These are phyloP conservation scores for Petrocephalus sullivani DNA, from an alignment of 2,797 vertebrate genomes.

Conservation along the genomic window DNA sequence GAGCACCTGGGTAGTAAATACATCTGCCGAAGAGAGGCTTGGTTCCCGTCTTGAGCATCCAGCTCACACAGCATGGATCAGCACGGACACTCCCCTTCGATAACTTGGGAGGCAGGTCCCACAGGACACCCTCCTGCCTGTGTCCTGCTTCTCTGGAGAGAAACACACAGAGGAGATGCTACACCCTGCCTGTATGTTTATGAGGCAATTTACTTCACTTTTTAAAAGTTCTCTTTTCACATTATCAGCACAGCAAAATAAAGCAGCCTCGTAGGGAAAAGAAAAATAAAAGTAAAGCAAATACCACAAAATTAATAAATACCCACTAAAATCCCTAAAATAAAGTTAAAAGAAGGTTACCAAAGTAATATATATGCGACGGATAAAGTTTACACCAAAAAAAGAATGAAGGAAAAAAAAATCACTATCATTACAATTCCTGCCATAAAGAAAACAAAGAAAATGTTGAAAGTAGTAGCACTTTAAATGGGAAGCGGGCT, in stretches of 20 bases:
- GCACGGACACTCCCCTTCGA: neutral
- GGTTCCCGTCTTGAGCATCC: neutral
- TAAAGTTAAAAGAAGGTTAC: neutral
- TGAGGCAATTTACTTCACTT: slow-evolving; percentile 3
- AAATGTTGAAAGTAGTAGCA: slow-evolving; percentile 1
- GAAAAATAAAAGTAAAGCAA: neutral
- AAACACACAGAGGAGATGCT: neutral
- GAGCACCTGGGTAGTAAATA: neutral
- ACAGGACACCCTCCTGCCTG: neutral
- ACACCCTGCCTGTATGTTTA: slow-evolving; percentile 4
- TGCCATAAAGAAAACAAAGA: slow-evolving; percentile 6
- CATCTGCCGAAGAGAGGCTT: neutral
- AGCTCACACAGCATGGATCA: neutral
- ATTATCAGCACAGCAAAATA: slow-evolving; percentile 18
- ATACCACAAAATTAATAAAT: slow-evolving; percentile 18
- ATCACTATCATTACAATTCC: neutral
- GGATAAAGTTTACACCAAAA: slow-evolving; percentile 13
- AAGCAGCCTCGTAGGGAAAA: slow-evolving; percentile 4
- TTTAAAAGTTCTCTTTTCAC: neutral
- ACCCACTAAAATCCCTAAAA: neutral
- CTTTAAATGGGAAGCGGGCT: slow-evolving; percentile 30
- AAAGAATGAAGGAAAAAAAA: neutral
- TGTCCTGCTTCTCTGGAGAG: neutral
- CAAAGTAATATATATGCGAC: neutral
- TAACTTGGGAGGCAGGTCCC: neutral